Percentiles rank a stretch among this genome's conserved stretches.
Evolutionary conservation across 1,140 invertebrate species (phyloP).

Genomic region (Danaus melanippus): DNA sequence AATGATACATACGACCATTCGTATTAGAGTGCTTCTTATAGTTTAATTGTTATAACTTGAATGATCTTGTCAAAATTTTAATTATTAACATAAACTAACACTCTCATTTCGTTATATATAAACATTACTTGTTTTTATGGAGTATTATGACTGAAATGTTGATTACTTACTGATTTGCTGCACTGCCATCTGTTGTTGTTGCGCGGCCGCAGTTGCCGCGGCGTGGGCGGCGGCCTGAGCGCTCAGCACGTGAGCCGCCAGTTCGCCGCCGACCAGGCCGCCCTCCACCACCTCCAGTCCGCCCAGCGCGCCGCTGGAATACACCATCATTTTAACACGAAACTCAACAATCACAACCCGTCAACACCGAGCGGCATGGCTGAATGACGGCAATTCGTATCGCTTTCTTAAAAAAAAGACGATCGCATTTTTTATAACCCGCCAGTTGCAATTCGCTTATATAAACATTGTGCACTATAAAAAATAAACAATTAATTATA

Average conservation of each 20-base stretch:
- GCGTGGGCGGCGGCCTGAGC: slow-evolving; percentile 62
- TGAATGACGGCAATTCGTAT: slow-evolving; percentile 18
- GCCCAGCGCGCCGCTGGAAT: slow-evolving; percentile 64
- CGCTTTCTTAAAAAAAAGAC: slow-evolving; percentile 22
- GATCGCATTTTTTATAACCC: slow-evolving; percentile 4
- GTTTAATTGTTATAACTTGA: too few species aligned
- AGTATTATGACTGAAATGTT: too few species aligned
- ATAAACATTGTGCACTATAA: slow-evolving; percentile 10
- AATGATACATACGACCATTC: too few species aligned
- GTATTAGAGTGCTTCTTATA: too few species aligned
- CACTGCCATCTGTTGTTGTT: slow-evolving; percentile 55
- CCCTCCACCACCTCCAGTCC: slow-evolving; percentile 62
- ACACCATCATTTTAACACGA: slow-evolving; percentile 57
- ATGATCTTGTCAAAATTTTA: too few species aligned
- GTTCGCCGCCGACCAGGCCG: slow-evolving; percentile 55
- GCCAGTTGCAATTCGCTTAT: slow-evolving; percentile 12
- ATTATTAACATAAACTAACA: too few species aligned
- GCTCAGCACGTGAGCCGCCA: slow-evolving; percentile 57
- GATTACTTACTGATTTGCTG: slow-evolving; percentile 58
- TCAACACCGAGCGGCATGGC: slow-evolving; percentile 23
- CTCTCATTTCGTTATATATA: too few species aligned
- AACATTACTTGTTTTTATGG: too few species aligned
- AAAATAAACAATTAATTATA: slow-evolving; percentile 10
- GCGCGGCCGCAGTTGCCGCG: slow-evolving; percentile 46
- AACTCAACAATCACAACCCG: slow-evolving; percentile 16